Evolutionary conservation across 1,140 invertebrate genomes (phyloP), one percentile per base, ranked within the genome.

Genomic region (Luehdorfia chinensis): DNA sequence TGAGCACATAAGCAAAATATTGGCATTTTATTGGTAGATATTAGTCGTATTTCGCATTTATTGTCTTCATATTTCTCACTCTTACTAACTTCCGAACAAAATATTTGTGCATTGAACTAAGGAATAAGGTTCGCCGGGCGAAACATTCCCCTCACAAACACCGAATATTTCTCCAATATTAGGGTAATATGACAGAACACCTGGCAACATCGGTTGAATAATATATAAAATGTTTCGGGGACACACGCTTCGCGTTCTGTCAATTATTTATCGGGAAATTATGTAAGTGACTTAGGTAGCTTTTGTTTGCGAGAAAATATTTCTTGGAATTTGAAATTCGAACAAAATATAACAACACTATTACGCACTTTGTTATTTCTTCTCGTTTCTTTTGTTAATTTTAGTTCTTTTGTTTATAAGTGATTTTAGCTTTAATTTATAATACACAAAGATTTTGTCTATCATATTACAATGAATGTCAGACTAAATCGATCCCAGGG

Each of bases 181-280:
- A 62, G 77, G 73, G 69, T 80, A 84, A 84, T 81, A 78, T 75
- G 80, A 78, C 77, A 78, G 66, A 76, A 76, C 69, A 76, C 66
- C n/a, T 72, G 62, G 72, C 61, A 75, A 76, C 71, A 77, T 54
- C 41, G 53, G 34, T 37, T 84, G 80, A 84, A 84, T 84, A 80
- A 83, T 84, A 78, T 65, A 80, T 81, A 75, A 59, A 67, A 58
- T 60, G 59, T 37, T 64, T 49, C 30, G 47, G 72, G 70, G 68
- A 66, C 64, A 53, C 61, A 50, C 53, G 59, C 49, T 57, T 56
- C 51, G 66, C 62, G 59, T 51, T 50, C 58, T 66, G 69, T 84
- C 77, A 80, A 81, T 84, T 81, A 84, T 84, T 84, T 81, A 84
- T 63, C 65, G 54, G 59, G 51, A 81, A 81, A 81, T 80, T 80